phyloP scores from a whole-genome alignment of 2,888 invertebrate genomes.

The Chesias legatella region DNA sequence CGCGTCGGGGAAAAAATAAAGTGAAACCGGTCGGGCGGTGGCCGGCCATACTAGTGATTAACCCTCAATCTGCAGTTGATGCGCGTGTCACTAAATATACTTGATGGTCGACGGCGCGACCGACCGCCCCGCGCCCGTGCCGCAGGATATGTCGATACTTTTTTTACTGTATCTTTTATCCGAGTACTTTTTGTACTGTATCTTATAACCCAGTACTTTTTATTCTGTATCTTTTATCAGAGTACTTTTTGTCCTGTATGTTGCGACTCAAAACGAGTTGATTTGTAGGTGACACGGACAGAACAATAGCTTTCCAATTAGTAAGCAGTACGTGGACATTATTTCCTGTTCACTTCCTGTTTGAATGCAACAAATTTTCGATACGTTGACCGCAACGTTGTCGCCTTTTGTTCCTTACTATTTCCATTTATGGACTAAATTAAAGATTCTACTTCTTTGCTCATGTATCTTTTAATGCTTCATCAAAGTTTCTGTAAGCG shows the following conservation, averaged over 20 bases:
- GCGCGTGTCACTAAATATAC: constrained; percentile 56
- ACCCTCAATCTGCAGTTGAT: constrained; percentile 57
- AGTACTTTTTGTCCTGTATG: constrained; percentile 21
- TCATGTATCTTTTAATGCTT: no score
- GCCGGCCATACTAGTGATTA: constrained; percentile 66
- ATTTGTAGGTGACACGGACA: constrained; percentile 30
- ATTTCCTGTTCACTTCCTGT: constrained; percentile 61
- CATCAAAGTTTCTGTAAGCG: no score
- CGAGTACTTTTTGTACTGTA: constrained; percentile 17
- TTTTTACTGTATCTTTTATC: constrained; percentile 27
- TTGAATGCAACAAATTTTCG: constrained; percentile 44
- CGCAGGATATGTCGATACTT: constrained; percentile 8
- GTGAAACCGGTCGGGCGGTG: constrained; percentile 58
- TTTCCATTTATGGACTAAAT: constrained; percentile 1
- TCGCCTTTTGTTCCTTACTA: constrained; percentile 17
- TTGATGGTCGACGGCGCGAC: constrained; percentile 22
- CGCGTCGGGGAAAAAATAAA: constrained; percentile 46
- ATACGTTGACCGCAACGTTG: constrained; percentile 49
- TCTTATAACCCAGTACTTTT: constrained; percentile 32
- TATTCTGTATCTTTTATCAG: constrained; percentile 27
- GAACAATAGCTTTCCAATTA: constrained; percentile 51
- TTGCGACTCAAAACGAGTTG: constrained; percentile 30
- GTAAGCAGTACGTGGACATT: constrained; percentile 47
- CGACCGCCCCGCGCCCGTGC: constrained; percentile 2
- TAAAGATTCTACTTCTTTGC: no score